Evolutionary conservation across 2,888 invertebrate genomes (phyloP).

Genomic region (Arge pagana): DNA sequence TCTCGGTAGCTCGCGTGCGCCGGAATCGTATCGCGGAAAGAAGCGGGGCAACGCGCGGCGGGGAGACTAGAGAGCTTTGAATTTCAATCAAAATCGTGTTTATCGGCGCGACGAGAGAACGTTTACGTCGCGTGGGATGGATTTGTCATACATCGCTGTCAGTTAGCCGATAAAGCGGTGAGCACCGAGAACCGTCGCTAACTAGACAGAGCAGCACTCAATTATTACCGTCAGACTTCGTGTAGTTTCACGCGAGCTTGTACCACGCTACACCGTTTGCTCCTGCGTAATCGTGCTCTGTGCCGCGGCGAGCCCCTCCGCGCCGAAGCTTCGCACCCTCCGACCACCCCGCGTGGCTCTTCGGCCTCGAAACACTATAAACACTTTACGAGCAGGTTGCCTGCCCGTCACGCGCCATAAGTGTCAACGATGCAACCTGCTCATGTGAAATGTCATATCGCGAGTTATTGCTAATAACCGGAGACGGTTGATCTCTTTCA

Average conservation of each 20-base stretch:
- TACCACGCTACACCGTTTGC: conserved; percentile 31
- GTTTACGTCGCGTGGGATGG: conserved; percentile 39
- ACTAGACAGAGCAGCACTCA: conserved; percentile 58
- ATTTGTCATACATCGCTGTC: conserved; percentile 55
- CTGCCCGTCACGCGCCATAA: conserved; percentile 55
- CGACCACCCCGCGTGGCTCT: conserved; percentile 39
- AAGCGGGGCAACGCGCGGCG: too few species aligned
- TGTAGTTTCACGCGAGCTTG: conserved; percentile 56
- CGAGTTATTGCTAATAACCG: too few species aligned
- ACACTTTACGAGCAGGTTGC: conserved; percentile 58
- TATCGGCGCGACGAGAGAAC: conserved; percentile 10
- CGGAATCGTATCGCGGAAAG: too few species aligned
- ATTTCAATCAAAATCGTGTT: neutral
- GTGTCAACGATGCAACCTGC: conserved; percentile 52
- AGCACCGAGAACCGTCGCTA: conserved; percentile 48
- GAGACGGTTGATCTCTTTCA: too few species aligned
- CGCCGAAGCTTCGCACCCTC: conserved; percentile 8
- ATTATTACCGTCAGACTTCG: conserved; percentile 58
- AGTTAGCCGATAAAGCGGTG: conserved; percentile 56
- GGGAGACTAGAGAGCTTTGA: too few species aligned
- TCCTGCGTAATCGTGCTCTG: conserved; percentile 23
- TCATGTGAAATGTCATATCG: conserved; percentile 56
- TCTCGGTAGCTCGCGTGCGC: too few species aligned
- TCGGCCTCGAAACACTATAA: conserved; percentile 55
- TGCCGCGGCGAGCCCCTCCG: conserved; percentile 31